Percentiles rank a stretch among this genome's conserved stretches.
phyloP scores from a whole-genome alignment of 1,140 invertebrate species.

The Drosophila rufa region DNA sequence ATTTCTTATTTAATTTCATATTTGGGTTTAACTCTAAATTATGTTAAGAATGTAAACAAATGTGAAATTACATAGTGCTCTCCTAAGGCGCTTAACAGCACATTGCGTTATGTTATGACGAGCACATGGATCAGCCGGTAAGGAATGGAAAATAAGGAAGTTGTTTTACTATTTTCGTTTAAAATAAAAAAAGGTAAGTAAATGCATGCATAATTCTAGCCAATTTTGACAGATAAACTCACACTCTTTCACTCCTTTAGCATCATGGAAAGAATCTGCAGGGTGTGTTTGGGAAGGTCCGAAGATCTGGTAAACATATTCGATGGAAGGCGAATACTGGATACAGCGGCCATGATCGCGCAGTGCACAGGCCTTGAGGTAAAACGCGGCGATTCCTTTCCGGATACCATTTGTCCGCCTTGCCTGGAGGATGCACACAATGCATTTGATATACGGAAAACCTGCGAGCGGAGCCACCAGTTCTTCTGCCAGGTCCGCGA shows the following conservation, averaged over 20 bases:
- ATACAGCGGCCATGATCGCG: conserved; percentile 5
- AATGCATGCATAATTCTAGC: background rate
- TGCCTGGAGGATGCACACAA: conserved; percentile 1
- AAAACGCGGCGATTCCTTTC: background rate
- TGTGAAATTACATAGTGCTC: background rate
- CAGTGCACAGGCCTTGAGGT: background rate
- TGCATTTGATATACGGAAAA: background rate
- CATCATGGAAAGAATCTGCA: conserved; percentile 1
- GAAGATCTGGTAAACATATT: conserved; percentile 5
- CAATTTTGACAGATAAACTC: background rate
- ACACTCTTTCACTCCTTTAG: background rate
- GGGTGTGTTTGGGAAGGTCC: background rate
- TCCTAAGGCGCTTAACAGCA: conserved; percentile 3
- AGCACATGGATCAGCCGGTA: background rate
- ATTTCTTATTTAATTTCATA: background rate
- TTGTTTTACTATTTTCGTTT: background rate
- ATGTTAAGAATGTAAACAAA: background rate
- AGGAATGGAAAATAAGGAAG: background rate
- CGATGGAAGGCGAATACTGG: background rate
- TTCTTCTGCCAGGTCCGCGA: conserved; percentile 11
- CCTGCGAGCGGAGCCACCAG: conserved; percentile 7
- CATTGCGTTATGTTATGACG: background rate
- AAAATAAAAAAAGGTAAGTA: background rate
- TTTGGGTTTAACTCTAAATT: background rate
- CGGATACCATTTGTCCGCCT: background rate